Conservation (phyloP, 37 sponge, comb jelly and placozoan genomes). For the Cliona cf. orientalis region DNA sequence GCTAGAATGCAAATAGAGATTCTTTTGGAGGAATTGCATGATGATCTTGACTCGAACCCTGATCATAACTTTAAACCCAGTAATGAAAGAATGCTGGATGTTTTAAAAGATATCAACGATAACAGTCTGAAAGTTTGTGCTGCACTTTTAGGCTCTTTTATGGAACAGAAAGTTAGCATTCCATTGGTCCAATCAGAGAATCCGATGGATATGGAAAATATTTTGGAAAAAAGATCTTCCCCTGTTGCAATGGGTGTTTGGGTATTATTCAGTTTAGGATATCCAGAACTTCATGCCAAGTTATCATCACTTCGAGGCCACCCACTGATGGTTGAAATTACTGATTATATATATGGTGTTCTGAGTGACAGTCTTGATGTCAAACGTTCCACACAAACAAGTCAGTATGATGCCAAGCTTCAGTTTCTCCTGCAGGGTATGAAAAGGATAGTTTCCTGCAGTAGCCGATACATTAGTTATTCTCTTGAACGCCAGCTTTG, state of each 20-base stretch:
- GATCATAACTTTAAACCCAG: background rate
- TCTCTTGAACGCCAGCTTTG: slow-evolving; percentile 71
- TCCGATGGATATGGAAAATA: slow-evolving; percentile 45
- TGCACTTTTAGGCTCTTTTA: slow-evolving; percentile 60
- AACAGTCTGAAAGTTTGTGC: slow-evolving; percentile 38
- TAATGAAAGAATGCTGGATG: slow-evolving; percentile 46
- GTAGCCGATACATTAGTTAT: slow-evolving; percentile 66
- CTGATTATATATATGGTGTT: slow-evolving; percentile 56
- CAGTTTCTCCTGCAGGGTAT: slow-evolving; percentile 67
- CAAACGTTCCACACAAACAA: background rate
- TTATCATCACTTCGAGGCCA: slow-evolving; percentile 4
- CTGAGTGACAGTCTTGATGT: slow-evolving; percentile 2
- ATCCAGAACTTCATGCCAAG: slow-evolving; percentile 41
- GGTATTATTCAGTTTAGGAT: slow-evolving; percentile 55
- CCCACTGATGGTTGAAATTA: slow-evolving; percentile 35
- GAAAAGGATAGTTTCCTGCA: slow-evolving; percentile 50
- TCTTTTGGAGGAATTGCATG: slow-evolving; percentile 14
- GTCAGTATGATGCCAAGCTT: slow-evolving; percentile 57
- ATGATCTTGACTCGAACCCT: slow-evolving; percentile 5
- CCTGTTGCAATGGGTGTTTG: slow-evolving; percentile 64
- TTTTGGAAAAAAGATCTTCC: slow-evolving; percentile 14
- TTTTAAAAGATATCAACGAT: slow-evolving; percentile 21
- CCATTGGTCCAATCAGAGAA: slow-evolving; percentile 51
- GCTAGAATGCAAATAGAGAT: slow-evolving; percentile 29
- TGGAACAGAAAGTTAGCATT: slow-evolving; percentile 63